Evolutionary conservation across 2,888 invertebrate species (phyloP).

Genomic region (Drosophila rubida): DNA sequence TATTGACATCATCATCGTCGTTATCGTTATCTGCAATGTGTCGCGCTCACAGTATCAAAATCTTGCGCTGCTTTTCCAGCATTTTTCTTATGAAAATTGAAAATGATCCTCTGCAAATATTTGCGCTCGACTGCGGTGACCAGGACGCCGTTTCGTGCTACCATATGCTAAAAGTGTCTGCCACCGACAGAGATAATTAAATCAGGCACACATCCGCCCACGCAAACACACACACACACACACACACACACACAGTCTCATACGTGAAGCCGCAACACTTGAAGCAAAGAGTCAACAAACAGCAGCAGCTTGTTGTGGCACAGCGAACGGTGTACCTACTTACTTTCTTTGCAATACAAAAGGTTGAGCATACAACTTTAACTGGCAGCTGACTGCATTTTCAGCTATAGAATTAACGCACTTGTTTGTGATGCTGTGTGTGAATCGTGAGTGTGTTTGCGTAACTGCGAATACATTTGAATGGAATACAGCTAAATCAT

Average conservation of each 20-base stretch:
- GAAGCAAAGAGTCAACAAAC: slow-evolving; percentile 20
- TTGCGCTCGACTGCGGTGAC: slow-evolving; percentile 47
- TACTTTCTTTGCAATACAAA: not conserved
- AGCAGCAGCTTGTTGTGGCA: slow-evolving; percentile 9
- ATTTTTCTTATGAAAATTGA: slow-evolving; percentile 54
- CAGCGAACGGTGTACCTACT: not conserved
- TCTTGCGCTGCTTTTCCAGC: slow-evolving; percentile 20
- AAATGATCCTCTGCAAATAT: slow-evolving; percentile 72
- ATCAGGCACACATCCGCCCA: slow-evolving; percentile 36
- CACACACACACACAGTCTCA: not conserved
- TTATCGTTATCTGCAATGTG: slow-evolving; percentile 11
- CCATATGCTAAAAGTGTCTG: slow-evolving; percentile 44
- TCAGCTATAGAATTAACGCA: not conserved
- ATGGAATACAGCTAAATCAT: not conserved
- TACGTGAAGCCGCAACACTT: slow-evolving; percentile 6
- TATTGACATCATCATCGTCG: not conserved
- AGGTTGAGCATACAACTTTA: slow-evolving; percentile 2
- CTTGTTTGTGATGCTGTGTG: not conserved
- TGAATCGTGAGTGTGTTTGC: not conserved
- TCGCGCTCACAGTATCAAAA: slow-evolving; percentile 4
- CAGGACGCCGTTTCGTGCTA: slow-evolving; percentile 15
- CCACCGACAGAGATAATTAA: slow-evolving; percentile 50
- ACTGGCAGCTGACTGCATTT: not conserved
- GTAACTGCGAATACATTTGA: not conserved
- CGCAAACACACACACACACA: slow-evolving; percentile 11